These are phyloP conservation scores for Aurelia coerulea DNA, from an alignment of 30 jellyfish, hydroid and myxozoan genomes.

Conservation along the genomic window DNA sequence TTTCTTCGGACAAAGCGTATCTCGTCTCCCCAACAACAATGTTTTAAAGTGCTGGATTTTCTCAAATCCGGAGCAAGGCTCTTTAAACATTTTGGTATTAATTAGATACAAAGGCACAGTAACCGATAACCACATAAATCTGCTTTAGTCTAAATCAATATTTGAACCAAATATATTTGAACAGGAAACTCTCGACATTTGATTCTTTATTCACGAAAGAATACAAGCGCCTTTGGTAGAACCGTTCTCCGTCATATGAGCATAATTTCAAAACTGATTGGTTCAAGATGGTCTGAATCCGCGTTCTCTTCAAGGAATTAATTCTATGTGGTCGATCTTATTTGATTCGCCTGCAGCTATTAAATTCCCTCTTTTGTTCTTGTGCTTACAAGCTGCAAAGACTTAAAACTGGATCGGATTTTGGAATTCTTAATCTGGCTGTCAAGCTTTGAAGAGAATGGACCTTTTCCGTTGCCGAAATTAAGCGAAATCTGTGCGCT, in stretches of 20 bases:
- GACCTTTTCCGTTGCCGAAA: too few relatives aligned
- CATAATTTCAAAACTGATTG: conserved; percentile 7
- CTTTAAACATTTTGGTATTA: conserved; percentile 9
- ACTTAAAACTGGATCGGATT: neutral
- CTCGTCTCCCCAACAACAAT: too few relatives aligned
- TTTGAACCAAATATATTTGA: conserved; percentile 7
- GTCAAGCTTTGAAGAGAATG: too few relatives aligned
- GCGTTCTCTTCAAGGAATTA: conserved; percentile 18
- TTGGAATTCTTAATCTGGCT: too few relatives aligned
- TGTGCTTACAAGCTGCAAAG: conserved; percentile 23
- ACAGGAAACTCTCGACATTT: conserved; percentile 28
- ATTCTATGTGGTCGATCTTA: conserved; percentile 25
- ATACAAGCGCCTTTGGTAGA: neutral
- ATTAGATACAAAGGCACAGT: conserved; percentile 13
- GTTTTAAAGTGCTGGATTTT: neutral
- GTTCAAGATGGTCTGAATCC: neutral
- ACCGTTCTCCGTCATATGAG: conserved; percentile 7
- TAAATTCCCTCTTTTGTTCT: conserved; percentile 19
- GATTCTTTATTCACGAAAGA: neutral
- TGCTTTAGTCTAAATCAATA: conserved; percentile 14
- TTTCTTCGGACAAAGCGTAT: too few relatives aligned
- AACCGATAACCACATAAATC: conserved; percentile 24
- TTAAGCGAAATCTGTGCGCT: too few relatives aligned
- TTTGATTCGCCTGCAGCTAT: conserved; percentile 7
- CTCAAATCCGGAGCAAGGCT: neutral